Evolutionary conservation across 2,888 invertebrate species (phyloP).

Genomic region (Cremastinae sp.): DNA sequence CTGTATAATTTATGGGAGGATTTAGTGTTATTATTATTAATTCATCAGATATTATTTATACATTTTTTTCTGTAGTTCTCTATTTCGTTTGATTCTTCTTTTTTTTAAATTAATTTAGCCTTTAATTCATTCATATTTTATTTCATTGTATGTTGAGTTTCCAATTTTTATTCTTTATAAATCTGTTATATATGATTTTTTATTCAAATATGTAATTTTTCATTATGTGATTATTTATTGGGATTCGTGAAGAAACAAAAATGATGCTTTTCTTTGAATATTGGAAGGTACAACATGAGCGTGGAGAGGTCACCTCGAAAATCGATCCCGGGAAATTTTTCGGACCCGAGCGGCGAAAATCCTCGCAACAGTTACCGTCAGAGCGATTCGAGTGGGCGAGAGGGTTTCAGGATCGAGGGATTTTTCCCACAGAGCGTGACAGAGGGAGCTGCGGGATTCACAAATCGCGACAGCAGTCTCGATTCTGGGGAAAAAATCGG

Average conservation of each 20-base stretch:
- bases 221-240: too few species aligned
- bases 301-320: constrained; percentile 70
- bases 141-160: too few species aligned
- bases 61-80: too few species aligned
- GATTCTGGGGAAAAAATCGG: constrained; percentile 69
- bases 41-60: too few species aligned
- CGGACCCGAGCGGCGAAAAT: constrained; percentile 41
- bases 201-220: too few species aligned
- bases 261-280: background rate
- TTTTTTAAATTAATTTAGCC: too few species aligned
- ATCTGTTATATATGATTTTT: too few species aligned
- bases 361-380: constrained; percentile 32
- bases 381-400: constrained; percentile 64
- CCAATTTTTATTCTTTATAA: constrained; percentile 2
- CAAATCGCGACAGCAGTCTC: constrained; percentile 65
- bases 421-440: constrained; percentile 76
- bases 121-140: too few species aligned
- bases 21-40: too few species aligned
- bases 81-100: too few species aligned
- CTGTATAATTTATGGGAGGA: too few species aligned
- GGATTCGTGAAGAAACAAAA: too few species aligned
- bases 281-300: constrained; percentile 73
- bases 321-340: constrained; percentile 45
- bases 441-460: constrained; percentile 63
- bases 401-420: constrained; percentile 71